Evolutionary conservation across 2,113 vertebrate genomes (phyloP).

Genomic region (Hipposideros armiger): DNA sequence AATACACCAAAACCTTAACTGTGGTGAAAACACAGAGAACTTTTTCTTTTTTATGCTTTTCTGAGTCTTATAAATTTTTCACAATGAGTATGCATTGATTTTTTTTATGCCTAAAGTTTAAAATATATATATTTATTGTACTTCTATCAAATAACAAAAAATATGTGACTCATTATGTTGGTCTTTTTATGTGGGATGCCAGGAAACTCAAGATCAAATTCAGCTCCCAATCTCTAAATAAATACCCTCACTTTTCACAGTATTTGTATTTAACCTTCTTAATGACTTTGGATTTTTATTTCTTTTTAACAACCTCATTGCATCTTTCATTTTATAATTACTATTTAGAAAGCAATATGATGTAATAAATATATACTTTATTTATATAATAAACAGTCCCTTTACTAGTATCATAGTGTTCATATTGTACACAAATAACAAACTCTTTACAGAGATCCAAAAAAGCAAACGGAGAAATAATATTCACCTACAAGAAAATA

Average conservation of each 20-base stretch:
- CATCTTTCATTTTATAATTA: conserved; percentile 34
- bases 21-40: not conserved
- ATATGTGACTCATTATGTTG: not conserved
- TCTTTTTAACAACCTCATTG: not conserved
- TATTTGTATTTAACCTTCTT: not conserved
- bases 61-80: conserved; percentile 1
- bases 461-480: not conserved
- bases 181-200: not conserved
- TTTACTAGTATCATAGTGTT: not conserved
- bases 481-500: conserved; percentile 67
- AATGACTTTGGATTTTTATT: not conserved
- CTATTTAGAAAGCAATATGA: conserved; percentile 39
- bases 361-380: not conserved
- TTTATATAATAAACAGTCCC: conserved; percentile 25
- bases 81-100: not conserved
- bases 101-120: not conserved
- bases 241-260: not conserved
- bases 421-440: not conserved
- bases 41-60: not conserved
- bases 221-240: not conserved
- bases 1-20: conserved; percentile 25
- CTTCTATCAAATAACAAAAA: not conserved
- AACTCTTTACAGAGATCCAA: conserved; percentile 54
- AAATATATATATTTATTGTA: not conserved
- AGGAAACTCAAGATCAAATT: conserved; percentile 51